Percentiles rank a stretch among this genome's conserved stretches.
Evolutionary conservation across 1,140 invertebrate genomes (phyloP).

Genomic region (Hirudo medicinalis): DNA sequence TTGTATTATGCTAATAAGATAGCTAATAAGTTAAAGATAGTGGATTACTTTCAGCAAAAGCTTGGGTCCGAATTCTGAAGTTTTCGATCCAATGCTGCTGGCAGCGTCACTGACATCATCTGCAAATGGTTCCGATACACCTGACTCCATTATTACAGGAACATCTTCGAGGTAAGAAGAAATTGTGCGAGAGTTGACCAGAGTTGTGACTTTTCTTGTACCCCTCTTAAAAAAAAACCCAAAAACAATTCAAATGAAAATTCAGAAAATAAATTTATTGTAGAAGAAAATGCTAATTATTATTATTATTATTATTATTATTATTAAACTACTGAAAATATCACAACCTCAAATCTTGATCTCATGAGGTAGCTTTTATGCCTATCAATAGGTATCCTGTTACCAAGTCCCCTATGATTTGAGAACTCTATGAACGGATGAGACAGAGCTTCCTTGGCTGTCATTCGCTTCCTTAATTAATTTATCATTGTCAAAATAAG

Average conservation of each 20-base stretch:
- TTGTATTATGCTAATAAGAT: not conserved
- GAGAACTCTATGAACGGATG: constrained; percentile 41
- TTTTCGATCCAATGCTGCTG: not conserved
- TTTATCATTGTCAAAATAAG: not conserved
- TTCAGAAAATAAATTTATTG: not conserved
- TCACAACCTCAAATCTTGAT: constrained; percentile 34
- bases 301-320: not conserved
- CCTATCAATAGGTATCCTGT: constrained; percentile 28
- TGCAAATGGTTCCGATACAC: not conserved
- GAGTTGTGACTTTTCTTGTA: constrained; percentile 20
- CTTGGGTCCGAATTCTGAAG: constrained; percentile 9
- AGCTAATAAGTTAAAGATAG: not conserved
- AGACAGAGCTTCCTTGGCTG: constrained; percentile 37
- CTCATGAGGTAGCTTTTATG: constrained; percentile 37
- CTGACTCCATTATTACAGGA: not conserved
- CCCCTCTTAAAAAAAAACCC: constrained; percentile 16
- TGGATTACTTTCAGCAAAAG: not conserved
- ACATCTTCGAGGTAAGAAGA: constrained; percentile 8
- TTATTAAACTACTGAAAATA: not conserved
- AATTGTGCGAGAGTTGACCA: constrained; percentile 16
- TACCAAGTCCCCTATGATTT: constrained; percentile 29
- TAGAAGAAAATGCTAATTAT: not conserved
- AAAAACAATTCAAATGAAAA: not conserved
- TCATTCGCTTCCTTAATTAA: constrained; percentile 34
- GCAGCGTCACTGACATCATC: constrained; percentile 1